Evolutionary conservation across 64 coral and sea anemone species (phyloP).

Genomic region (Pachyseris speciosa): DNA sequence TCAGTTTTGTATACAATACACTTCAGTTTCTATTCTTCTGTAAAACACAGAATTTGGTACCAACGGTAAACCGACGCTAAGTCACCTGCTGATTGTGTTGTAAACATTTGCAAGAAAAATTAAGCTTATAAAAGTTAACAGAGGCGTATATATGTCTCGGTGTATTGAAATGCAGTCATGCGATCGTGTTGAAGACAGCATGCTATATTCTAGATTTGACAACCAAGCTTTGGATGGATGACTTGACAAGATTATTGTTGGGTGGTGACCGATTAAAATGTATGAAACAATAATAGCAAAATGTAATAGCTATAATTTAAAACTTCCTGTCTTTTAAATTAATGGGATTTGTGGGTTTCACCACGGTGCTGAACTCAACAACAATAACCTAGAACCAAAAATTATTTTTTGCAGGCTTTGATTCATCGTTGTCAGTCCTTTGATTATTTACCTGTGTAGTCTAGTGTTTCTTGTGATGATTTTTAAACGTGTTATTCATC

Average conservation of each 20-base stretch:
- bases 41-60: neutral
- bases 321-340: too few relatives aligned
- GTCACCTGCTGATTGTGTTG: conserved; percentile 1
- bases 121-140: conserved; percentile 1
- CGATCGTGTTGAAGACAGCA: neutral
- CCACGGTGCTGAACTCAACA: too few relatives aligned
- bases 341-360: too few relatives aligned
- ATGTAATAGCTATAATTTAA: too few relatives aligned
- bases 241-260: neutral
- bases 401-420: too few relatives aligned
- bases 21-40: neutral
- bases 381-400: neutral
- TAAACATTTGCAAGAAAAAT: neutral
- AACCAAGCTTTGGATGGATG: neutral
- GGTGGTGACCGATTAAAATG: too few relatives aligned
- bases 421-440: too few relatives aligned
- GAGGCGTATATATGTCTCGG: neutral
- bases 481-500: too few relatives aligned
- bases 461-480: too few relatives aligned
- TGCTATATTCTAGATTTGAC: neutral
- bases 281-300: too few relatives aligned
- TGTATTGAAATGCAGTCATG: neutral
- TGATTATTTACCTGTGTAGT: too few relatives aligned
- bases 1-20: neutral
- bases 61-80: neutral